phyloP scores from a whole-genome alignment of 2,888 invertebrate species.

The Marasmarcha lunaedactyla region DNA sequence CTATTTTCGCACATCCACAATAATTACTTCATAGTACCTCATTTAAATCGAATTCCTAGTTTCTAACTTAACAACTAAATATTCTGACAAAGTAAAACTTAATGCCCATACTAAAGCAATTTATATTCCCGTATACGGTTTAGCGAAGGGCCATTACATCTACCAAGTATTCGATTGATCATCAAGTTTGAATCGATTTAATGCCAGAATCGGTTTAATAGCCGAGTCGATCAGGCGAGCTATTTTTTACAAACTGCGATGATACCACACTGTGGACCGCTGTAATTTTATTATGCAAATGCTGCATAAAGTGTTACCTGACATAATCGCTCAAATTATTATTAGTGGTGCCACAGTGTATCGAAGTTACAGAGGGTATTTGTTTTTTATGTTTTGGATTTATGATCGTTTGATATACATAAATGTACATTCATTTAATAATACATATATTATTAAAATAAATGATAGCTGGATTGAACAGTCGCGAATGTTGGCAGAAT shows the following conservation, averaged over 20 bases:
- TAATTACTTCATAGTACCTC: too few species aligned
- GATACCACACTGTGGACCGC: constrained; percentile 28
- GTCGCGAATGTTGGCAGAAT: too few species aligned
- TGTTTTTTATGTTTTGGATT: too few species aligned
- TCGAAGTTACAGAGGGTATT: not conserved
- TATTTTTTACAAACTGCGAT: constrained; percentile 37
- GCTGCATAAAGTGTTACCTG: constrained; percentile 60
- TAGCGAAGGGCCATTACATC: constrained; percentile 10
- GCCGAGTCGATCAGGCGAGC: constrained; percentile 27
- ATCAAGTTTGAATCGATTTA: constrained; percentile 38
- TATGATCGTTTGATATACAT: too few species aligned
- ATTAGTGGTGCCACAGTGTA: constrained; percentile 18
- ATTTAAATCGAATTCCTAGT: too few species aligned
- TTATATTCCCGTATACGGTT: constrained; percentile 7
- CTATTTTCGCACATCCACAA: too few species aligned
- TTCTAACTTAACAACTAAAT: too few species aligned
- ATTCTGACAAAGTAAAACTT: too few species aligned
- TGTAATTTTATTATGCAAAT: constrained; percentile 70
- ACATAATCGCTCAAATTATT: constrained; percentile 53
- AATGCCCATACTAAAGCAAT: not conserved
- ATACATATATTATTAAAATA: too few species aligned
- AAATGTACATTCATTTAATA: too few species aligned
- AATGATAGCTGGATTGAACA: too few species aligned
- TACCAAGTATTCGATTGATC: constrained; percentile 30
- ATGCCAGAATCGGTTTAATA: constrained; percentile 39